phyloP scores from a whole-genome alignment of 2,113 vertebrate species.

The Limnothrissa miodon region DNA sequence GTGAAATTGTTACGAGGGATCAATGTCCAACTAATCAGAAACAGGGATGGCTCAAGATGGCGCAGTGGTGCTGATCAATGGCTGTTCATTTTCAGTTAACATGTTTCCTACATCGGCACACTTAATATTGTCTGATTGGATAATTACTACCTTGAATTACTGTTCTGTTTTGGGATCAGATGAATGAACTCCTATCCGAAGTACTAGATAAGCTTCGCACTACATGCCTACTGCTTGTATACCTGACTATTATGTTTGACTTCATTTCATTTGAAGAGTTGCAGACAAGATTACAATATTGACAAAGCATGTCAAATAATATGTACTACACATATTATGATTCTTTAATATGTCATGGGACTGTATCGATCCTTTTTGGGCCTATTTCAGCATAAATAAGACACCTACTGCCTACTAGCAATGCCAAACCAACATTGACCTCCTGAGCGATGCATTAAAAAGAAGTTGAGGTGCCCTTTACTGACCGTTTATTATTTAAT shows the following conservation, averaged over 20 bases:
- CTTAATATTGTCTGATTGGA: conserved; percentile 46
- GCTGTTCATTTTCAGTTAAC: conserved; percentile 57
- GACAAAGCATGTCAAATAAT: background rate
- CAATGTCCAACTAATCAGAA: conserved; percentile 65
- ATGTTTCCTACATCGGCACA: conserved; percentile 52
- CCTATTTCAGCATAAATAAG: no score
- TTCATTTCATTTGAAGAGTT: background rate
- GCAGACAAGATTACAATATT: background rate
- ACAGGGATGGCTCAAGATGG: conserved; percentile 55
- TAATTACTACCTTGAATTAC: conserved; percentile 46
- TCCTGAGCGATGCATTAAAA: no score
- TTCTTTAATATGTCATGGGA: background rate
- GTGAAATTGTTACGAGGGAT: conserved; percentile 72
- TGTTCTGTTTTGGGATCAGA: conserved; percentile 7
- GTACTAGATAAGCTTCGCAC: conserved; percentile 15
- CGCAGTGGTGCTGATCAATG: conserved; percentile 62
- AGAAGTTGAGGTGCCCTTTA: no score
- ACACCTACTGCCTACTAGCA: no score
- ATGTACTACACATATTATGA: background rate
- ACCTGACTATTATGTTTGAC: background rate
- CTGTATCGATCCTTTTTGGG: no score
- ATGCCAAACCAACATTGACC: no score
- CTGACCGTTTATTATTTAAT: no score
- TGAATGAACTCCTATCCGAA: background rate
- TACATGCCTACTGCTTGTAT: background rate